Base-by-base conservation (phyloP, 2,888 invertebrate species). In the Deilephila elpenor region DNA sequence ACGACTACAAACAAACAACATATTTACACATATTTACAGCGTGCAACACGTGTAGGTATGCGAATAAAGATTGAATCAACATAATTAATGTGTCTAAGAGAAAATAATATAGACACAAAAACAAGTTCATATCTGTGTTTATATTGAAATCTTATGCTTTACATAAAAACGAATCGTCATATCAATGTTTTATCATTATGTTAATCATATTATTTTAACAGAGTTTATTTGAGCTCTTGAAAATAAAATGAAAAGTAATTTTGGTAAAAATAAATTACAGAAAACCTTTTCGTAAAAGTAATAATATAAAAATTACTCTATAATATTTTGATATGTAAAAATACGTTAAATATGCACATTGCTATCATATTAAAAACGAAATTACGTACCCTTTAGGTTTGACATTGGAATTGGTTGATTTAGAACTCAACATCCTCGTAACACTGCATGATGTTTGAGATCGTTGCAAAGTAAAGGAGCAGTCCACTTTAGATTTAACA, bases 401-500 rank as follows among this genome's bases (percentile, higher is more conserved):
- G 37, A 89, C 84, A 80, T 92, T 94, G 73, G 82, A 87, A 77
- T 86, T 93, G 2, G 91, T 85, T 64, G 93, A 92, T 82, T 94
- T 94, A 70, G 93, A 92, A 82, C 90, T 93, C 77, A 94, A 83
- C 89, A 94, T 91, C 83, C 94, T 91, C 78, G 89, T 90, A 71
- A 95, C 93, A 84, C 92, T 93, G 80, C 93, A 92, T 14, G 95
- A 92, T 74, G 95, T 95, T 83, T 94, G 94, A 71, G 94, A 94
- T 76, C 94, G 87, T 88, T 95, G 93, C 78, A 94, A 85, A 11
- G 93, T 92, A 83, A 93, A 93, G 29, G 95, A 93, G 84, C 96
- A 95, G 78, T 95, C 95, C 76, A 98, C 97, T 91, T 98, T 97
- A 70, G 98, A 98, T 90, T 98, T 98, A 56, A 98, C 97, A 88